Evolutionary conservation across 2,113 vertebrate genomes (phyloP).

Genomic region (Ramphastos sulfuratus): DNA sequence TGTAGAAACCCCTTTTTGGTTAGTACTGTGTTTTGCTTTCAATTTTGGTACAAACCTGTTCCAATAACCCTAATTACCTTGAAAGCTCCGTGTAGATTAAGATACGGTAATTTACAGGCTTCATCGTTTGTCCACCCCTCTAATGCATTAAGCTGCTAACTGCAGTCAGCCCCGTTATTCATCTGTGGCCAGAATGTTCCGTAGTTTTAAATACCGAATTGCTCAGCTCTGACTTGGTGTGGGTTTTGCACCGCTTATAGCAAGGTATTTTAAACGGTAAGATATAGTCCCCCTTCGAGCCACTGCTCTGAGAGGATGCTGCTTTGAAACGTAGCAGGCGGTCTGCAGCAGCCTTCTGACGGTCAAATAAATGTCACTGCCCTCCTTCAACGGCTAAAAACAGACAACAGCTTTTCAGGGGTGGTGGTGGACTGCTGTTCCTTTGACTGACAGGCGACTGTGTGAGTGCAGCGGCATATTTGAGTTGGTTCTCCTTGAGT

Average conservation of each 20-base stretch:
- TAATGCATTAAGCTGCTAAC: not conserved
- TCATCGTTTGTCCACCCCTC: not conserved
- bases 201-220: not conserved
- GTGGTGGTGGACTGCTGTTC: not conserved
- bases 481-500: not conserved
- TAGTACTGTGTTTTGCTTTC: not conserved
- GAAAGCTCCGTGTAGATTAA: not conserved
- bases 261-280: not conserved
- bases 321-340: not conserved
- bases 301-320: conserved; percentile 22
- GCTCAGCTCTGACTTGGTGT: not conserved
- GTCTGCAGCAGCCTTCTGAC: not conserved
- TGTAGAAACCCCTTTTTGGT: fast-evolving
- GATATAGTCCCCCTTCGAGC: not conserved
- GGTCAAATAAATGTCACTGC: conserved; percentile 62
- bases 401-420: not conserved
- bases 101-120: not conserved
- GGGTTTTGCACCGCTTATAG: not conserved
- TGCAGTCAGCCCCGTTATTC: not conserved
- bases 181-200: not conserved
- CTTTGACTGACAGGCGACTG: conserved; percentile 56
- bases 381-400: conserved; percentile 57
- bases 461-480: not conserved
- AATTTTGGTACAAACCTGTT: not conserved
- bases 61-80: not conserved